A percentile compares a stretch with the other conserved stretches of the same genome.
phyloP scores from a whole-genome alignment of 2,797 vertebrate genomes.

The Sphaeramia orbicularis region DNA sequence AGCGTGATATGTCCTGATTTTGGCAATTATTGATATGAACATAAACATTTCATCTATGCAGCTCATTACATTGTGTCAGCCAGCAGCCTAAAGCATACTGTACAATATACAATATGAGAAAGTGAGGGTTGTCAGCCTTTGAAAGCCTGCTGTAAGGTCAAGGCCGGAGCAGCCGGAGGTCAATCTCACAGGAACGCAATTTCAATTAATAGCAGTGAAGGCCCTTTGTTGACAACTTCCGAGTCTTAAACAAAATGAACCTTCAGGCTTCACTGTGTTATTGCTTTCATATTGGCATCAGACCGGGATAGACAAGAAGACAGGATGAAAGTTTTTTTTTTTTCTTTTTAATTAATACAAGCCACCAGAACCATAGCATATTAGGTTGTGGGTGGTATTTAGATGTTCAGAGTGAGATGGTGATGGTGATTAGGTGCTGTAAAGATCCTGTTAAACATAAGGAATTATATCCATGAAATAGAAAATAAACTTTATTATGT shows the following conservation, averaged over 20 bases:
- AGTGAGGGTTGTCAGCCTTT: conserved; percentile 33
- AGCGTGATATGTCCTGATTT: conserved; percentile 65
- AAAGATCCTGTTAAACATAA: not conserved
- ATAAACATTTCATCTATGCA: conserved; percentile 49
- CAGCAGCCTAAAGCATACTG: conserved; percentile 44
- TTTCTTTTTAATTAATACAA: conserved; percentile 27
- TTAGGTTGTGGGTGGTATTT: not conserved
- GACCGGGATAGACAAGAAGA: conserved; percentile 15
- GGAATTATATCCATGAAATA: not conserved
- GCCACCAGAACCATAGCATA: not conserved
- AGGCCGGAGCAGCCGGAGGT: conserved; percentile 56
- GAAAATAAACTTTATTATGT: not conserved
- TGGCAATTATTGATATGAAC: conserved; percentile 51
- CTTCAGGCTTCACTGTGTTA: conserved; percentile 33
- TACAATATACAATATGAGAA: conserved; percentile 46
- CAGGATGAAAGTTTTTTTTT: conserved; percentile 1
- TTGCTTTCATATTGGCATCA: conserved; percentile 48
- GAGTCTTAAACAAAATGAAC: conserved; percentile 54
- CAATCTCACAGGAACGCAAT: conserved; percentile 62
- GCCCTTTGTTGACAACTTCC: conserved; percentile 64
- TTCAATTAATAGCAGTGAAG: conserved; percentile 59
- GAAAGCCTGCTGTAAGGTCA: conserved; percentile 62
- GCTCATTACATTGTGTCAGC: conserved; percentile 52
- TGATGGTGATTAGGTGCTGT: not conserved
- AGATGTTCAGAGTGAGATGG: not conserved